Base-by-base conservation (phyloP, 92 coral and sea anemone species). In the Desmophyllum pertusum region DNA sequence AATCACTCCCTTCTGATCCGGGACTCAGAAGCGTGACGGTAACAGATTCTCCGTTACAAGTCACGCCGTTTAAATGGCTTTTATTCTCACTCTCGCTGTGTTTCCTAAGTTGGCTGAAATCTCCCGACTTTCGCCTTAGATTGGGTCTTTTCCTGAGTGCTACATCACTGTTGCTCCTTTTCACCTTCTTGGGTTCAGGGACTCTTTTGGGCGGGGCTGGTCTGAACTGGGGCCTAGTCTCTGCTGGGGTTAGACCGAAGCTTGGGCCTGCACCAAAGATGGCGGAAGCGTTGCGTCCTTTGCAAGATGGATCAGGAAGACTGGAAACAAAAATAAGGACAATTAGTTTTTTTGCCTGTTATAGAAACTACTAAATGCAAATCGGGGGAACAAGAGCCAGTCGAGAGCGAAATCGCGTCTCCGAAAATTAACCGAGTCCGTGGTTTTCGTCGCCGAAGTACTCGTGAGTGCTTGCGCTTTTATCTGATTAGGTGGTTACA, bases 201-300 rank as follows among this genome's bases (percentile, higher is more conserved):
- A 77, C 88, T 62, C 65, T 88, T 73, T 88, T 84, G 69, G 90
- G 86, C 9, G 88, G 89, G 48, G 86, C 86, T 55, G 93, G 91
- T 55, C 94, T 87, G 35, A 91, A 94, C 67, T 84, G 81, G 41
- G 75, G 81, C 39, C 65, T 85, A 10, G 92, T 85, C 79, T 91
- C 95, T 15, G 92, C 77, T 40, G 98, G 90, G 23, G 89, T 76
- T 2, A 94, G 71, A 40, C 98, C 98, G 70, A 89, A 94, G 29
- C 93, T 93, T 30, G 93, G 87, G 55, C 94, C 89, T 10, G 95
- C 95, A 79, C 98, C 98, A 89, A 94, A 94, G 84, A 94, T 91
- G 42, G 98, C 98, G 21, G 98, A 94, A 19, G 98, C 93, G 95
- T 94, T 94, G 75, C 90, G 88, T 70, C 87, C 90, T 67, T 70